These are phyloP conservation scores for Orthosia gothica DNA, from an alignment of 2,888 invertebrate genomes.

Conservation along the genomic window DNA sequence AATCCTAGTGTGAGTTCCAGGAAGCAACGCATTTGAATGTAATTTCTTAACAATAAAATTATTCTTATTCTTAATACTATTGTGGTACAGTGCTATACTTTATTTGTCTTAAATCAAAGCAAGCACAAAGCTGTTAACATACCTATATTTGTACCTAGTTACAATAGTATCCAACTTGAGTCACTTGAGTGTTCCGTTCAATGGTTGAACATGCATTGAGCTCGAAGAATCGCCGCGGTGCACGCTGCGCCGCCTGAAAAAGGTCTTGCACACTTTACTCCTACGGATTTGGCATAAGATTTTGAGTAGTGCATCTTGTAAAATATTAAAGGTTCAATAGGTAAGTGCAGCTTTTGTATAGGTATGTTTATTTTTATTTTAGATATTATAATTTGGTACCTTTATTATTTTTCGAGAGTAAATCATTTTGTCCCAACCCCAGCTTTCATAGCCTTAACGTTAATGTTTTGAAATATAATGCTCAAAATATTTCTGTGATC, in stretches of 20 bases:
- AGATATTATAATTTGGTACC: background rate
- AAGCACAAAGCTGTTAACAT: slow-evolving; percentile 15
- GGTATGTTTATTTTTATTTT: background rate
- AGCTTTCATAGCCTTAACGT: background rate
- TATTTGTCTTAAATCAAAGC: slow-evolving; percentile 18
- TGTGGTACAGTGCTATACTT: background rate
- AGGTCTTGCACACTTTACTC: slow-evolving; percentile 49
- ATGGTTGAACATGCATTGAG: slow-evolving; percentile 54
- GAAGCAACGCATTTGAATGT: no score
- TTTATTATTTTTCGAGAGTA: background rate
- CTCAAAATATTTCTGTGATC: slow-evolving; percentile 33
- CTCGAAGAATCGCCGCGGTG: slow-evolving; percentile 38
- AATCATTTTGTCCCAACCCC: background rate
- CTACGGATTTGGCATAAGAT: slow-evolving; percentile 39
- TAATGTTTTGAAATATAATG: slow-evolving; percentile 32
- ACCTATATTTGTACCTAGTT: slow-evolving; percentile 21
- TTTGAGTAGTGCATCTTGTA: slow-evolving; percentile 45
- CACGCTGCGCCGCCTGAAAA: slow-evolving; percentile 30
- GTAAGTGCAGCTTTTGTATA: background rate
- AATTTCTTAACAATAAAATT: no score
- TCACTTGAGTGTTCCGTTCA: slow-evolving; percentile 32
- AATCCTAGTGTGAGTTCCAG: no score
- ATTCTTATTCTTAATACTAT: no score
- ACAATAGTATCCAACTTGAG: slow-evolving; percentile 8
- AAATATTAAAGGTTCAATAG: slow-evolving; percentile 23